Evolutionary conservation across 2,888 invertebrate genomes (phyloP).

Genomic region (Diarsia brunnea): DNA sequence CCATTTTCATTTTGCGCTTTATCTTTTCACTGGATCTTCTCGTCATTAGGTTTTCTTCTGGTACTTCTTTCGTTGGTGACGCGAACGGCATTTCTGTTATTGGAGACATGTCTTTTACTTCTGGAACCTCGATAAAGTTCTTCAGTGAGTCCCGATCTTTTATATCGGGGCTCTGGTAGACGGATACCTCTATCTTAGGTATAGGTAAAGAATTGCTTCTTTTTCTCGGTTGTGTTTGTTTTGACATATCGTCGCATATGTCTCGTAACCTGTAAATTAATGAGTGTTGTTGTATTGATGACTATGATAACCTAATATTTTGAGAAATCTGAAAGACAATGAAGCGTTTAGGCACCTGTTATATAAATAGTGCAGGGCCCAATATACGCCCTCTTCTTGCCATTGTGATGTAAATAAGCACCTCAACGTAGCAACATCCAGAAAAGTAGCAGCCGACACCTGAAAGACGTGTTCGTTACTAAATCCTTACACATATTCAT

Average conservation of each 20-base stretch:
- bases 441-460: conserved; percentile 96
- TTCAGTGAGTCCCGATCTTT: conserved; percentile 92
- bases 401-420: conserved; percentile 99
- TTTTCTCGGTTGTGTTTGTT: conserved; percentile 95
- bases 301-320: not conserved
- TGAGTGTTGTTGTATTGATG: not conserved
- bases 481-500: not conserved
- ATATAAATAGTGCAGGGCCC: conserved; percentile 98
- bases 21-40: conserved; percentile 95
- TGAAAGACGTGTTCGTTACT: conserved; percentile 75
- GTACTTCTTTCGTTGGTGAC: conserved; percentile 76
- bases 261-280: conserved; percentile 93
- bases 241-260: conserved; percentile 95
- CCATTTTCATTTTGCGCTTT: conserved; percentile 97
- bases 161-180: conserved; percentile 94
- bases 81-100: conserved; percentile 90
- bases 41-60: conserved; percentile 84
- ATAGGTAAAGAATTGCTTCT: conserved; percentile 98
- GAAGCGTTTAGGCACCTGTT: conserved; percentile 92
- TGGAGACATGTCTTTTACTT: conserved; percentile 92
- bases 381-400: conserved; percentile 99
- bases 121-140: conserved; percentile 95
- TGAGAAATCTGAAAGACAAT: not conserved
- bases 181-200: conserved; percentile 97
- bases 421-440: conserved; percentile 98